phyloP scores from a whole-genome alignment of 30 jellyfish, hydroid and myxozoan genomes.

The Rhopilema esculentum region DNA sequence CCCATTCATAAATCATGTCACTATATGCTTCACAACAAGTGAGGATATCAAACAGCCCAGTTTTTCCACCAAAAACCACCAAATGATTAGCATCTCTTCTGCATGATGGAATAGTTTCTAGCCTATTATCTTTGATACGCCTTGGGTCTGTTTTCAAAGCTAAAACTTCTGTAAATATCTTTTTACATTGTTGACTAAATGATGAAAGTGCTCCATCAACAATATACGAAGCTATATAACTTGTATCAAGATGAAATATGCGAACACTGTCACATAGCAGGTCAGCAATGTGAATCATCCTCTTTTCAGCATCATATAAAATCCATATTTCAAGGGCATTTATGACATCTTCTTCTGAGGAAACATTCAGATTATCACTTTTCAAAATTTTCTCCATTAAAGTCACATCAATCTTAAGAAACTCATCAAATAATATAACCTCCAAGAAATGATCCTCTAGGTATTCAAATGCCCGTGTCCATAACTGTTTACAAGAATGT shows the following conservation, averaged over 20 bases:
- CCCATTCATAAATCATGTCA: conserved; percentile 65
- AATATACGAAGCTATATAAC: conserved; percentile 42
- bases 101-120: conserved; percentile 35
- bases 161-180: conserved; percentile 50
- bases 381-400: conserved; percentile 50
- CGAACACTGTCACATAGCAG: conserved; percentile 61
- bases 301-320: conserved; percentile 58
- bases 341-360: conserved; percentile 82
- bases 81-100: conserved; percentile 76
- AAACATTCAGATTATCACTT: conserved; percentile 68
- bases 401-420: conserved; percentile 32
- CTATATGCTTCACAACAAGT: conserved; percentile 63
- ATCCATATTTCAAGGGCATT: conserved; percentile 84
- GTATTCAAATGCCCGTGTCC: conserved; percentile 70
- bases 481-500: conserved; percentile 69
- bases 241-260: conserved; percentile 63
- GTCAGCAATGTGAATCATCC: conserved; percentile 71
- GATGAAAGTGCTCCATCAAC: conserved; percentile 68
- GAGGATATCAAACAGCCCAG: conserved; percentile 67
- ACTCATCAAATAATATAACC: conserved; percentile 73
- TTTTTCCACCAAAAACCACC: conserved; percentile 87
- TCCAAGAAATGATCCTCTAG: conserved; percentile 78
- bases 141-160: conserved; percentile 67
- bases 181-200: conserved; percentile 52
- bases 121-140: conserved; percentile 57